Evolutionary conservation across 1,140 invertebrate genomes (phyloP).

Genomic region (Tetragonula clypearis): DNA sequence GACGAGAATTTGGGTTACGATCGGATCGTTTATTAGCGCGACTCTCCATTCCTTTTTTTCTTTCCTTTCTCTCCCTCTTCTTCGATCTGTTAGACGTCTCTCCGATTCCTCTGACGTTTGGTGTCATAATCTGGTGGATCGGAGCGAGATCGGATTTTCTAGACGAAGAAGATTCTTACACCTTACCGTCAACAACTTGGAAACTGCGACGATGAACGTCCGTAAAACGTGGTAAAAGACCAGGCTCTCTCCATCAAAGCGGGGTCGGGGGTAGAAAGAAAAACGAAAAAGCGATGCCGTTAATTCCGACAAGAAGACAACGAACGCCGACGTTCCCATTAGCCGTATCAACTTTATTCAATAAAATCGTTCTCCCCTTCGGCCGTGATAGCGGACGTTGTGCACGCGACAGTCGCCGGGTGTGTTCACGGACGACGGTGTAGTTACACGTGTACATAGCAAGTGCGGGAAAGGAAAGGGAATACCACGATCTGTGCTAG

Average conservation of each 20-base stretch:
- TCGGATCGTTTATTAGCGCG: too few relatives aligned
- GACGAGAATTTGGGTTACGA: neutral
- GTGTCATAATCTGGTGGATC: neutral
- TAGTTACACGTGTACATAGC: conserved; percentile 36
- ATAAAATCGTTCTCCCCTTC: conserved; percentile 66
- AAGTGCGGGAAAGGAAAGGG: conserved; percentile 53
- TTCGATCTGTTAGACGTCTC: neutral
- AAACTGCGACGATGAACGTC: neutral
- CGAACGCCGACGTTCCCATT: conserved; percentile 63
- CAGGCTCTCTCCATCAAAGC: neutral
- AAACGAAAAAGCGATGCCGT: conserved; percentile 21
- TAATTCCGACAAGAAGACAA: conserved; percentile 43
- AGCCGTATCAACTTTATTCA: conserved; percentile 62
- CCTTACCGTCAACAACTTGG: neutral
- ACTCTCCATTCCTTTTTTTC: too few relatives aligned
- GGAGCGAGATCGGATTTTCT: neutral
- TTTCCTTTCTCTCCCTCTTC: neutral
- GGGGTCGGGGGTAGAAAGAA: neutral
- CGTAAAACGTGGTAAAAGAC: neutral
- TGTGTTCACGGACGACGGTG: conserved; percentile 10
- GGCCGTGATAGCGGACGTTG: conserved; percentile 58
- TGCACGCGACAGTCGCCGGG: conserved; percentile 58
- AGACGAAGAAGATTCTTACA: too few relatives aligned
- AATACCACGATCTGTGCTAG: conserved; percentile 46
- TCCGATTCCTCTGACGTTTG: neutral